Evolutionary conservation across 2,113 vertebrate species (phyloP), one percentile per base, ranked within the genome.

Genomic region (Lagopus leucura): DNA sequence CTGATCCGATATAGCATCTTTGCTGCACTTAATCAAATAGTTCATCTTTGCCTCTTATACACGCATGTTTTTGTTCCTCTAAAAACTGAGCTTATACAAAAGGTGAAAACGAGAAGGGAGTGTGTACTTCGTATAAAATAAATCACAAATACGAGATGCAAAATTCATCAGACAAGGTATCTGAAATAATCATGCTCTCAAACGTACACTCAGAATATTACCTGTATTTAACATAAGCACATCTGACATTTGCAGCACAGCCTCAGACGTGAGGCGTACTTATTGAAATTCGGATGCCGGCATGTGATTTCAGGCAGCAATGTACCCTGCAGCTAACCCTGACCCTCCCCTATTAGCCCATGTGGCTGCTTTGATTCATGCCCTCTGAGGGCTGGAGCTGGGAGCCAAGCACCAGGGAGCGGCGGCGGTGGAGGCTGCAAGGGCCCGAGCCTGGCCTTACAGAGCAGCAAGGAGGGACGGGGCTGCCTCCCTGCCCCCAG

Each of bases 201-300:
- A 55, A 75, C 20, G 3, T 54, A 8, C 65, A 19, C 13, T 50
- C 75, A 11, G 30, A 54, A 2, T 52, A 32, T 89, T 92, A 90
- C 95, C 95, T 91, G 90, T 34, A 67, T 84, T 91, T 72, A 90
- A 86, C 93, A 78, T 83, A 69, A 95, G 82, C 91, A 38, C 88
- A 91, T 86, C 36, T 94, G 93, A 92, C 94, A 90, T 81, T 60
- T 80, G 94, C 55, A 38, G 92, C 73, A 8, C 72, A 83, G 90
- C 66, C 86, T 38, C 48, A 27, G 48, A 47, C 12, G 28, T 0
- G 65, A 89, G 91, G 78, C 75, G 10, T 50, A 89, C 91, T 8
- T 12, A 67, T 55, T 45, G 82, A 61, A 79, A 82, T 24, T 28
- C 38, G 75, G 94, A 65, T 82, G 61, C 47, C n/a, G 11, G 86